Base-by-base conservation (phyloP, 2,888 invertebrate species). In the Oscheius sp. region DNA sequence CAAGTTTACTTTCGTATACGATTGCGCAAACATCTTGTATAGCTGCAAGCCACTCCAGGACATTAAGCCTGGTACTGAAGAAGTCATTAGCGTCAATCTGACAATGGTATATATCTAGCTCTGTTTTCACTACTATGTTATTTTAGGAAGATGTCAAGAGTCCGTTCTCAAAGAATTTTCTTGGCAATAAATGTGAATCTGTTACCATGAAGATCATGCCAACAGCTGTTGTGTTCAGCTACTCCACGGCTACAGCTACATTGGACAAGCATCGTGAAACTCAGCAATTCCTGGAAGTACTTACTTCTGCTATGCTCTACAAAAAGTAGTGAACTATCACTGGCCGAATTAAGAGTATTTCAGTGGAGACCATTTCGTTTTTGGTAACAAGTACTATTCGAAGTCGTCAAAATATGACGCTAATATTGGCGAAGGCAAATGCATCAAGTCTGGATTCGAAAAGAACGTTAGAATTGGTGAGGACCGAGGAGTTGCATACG, bases 381-480 rank as follows among this genome's bases (percentile, higher is more conserved):
- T 58, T 35, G 56, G 45, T 5, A 73, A 73, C 45, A 73, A 69
- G 59, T 45, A 35, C 49, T 73, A 63, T 41, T n/a, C 46, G 1
- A 68, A 69, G 49, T 29, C 49, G 6, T 53, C 63, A 5, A 12
- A 58, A n/a, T n/a, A 46, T 23, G 74, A 76, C 23, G 46, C 35
- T 6, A 9, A 29, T 21, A 68, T 76, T 27, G 74, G 61, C 1
- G 76, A 72, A 18, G 76, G 71, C 9, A 76, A 76, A 43, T 25
- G 29, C 12, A 61, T 72, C 35, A 76, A 76, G 59, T 21, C 52
- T 0, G 76, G 76, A 35, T 72, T 72, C 27, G 74, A 68, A 64
- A 76, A 76, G 58, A 71, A 55, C 12, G 27, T 56, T 35, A 68
- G 76, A 1, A 69, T 74, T 1, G 70, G 69, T n/a, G 69, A 69